These are phyloP conservation scores for Notarius lentiginosus DNA, from an alignment of 2,113 vertebrate genomes.

Conservation along the genomic window DNA sequence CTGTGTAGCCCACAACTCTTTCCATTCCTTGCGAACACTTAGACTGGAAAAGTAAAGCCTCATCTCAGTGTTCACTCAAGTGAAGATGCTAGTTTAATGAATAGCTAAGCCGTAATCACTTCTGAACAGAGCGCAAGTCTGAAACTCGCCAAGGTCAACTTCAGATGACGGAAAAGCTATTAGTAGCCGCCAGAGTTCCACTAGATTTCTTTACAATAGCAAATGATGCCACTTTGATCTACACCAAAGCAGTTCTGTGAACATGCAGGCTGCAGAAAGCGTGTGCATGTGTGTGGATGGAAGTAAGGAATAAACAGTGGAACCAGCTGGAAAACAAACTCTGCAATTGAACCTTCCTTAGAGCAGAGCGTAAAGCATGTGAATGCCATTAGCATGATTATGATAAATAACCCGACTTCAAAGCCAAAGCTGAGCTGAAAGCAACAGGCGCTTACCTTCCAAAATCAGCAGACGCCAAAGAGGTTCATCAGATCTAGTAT, in stretches of 20 bases:
- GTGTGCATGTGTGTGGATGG: conserved; percentile 6
- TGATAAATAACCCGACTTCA: conserved; percentile 30
- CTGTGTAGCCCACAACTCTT: conserved; percentile 2
- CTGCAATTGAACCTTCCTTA: conserved; percentile 4
- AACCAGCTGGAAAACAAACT: conserved; percentile 32
- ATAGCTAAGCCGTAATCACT: background rate
- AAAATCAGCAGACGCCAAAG: background rate
- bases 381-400: conserved; percentile 39
- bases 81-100: background rate
- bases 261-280: background rate
- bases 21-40: conserved; percentile 1
- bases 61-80: background rate
- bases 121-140: background rate
- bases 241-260: background rate
- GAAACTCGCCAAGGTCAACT: background rate
- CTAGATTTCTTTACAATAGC: conserved; percentile 28
- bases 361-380: conserved; percentile 29
- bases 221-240: conserved; percentile 39
- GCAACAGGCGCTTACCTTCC: conserved; percentile 5
- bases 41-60: background rate
- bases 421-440: conserved; percentile 19
- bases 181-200: conserved; percentile 14
- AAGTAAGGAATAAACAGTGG: conserved; percentile 1
- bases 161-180: conserved; percentile 23
- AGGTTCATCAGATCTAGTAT: background rate